Base-by-base conservation (phyloP, 2,113 vertebrate species). In the Prietella phreatophila region DNA sequence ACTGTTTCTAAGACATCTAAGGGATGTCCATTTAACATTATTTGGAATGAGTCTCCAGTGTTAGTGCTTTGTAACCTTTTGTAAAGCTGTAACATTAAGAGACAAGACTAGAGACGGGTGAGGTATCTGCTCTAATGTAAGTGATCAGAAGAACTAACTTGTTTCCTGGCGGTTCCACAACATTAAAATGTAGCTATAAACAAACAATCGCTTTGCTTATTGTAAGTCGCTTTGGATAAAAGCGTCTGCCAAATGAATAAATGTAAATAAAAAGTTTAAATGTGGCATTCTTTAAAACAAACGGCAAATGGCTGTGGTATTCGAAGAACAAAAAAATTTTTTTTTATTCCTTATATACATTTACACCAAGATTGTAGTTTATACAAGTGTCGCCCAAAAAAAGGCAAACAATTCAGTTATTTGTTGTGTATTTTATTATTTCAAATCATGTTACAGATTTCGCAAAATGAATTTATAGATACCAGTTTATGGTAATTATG, bases 361-460 rank as follows among this genome's bases (percentile, higher is more conserved):
- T 58, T 22, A 60, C 6, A 60, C 9, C 10, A 63, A 27, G 33
- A 1, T 27, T 25, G 33, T 33, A 33, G 5, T 69, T 71, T 36
- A 36, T 36, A 36, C 30, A 27, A 13, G 17, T 9, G 39, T 30
- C 5, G 1, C 9, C 55, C 13, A 30, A 19, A 56, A n/a, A 56
- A 58, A 10, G 13, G 15, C 50, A 58, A 27, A 42, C 15, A 33
- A 67, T 14, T 19, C 33, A 65, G 2, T 56, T 27, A 1, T 76
- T 78, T 82, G 9, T 65, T 89, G 39, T 60, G 33, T 0, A 14
- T 69, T 85, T 90, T 71, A 71, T 83, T 83, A 87, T 87, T 82
- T 82, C 56, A 85, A 89, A 85, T 85, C 60, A 78, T 76, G 25
- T 75, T 75, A 87, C 61, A 71, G 61, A 85, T 83, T 82, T 76